These are phyloP conservation scores for Agapornis canus DNA, from an alignment of 2,797 vertebrate species.

Conservation along the genomic window DNA sequence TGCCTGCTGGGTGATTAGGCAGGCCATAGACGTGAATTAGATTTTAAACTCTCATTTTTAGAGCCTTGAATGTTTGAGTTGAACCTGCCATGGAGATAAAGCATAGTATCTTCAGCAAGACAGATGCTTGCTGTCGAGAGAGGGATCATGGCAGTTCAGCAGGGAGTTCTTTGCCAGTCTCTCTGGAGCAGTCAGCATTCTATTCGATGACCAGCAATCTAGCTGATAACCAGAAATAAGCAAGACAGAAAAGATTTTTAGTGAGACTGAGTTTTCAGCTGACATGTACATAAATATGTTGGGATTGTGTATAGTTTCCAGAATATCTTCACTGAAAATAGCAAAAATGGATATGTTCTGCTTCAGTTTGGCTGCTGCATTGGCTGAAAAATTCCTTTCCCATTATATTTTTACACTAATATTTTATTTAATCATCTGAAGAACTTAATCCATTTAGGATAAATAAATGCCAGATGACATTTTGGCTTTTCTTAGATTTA, in stretches of 20 bases:
- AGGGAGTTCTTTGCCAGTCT: background rate
- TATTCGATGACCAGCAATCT: background rate
- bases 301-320: background rate
- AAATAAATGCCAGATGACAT: conserved; percentile 12
- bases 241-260: background rate
- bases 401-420: background rate
- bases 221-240: background rate
- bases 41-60: conserved; percentile 37
- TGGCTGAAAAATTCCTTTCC: background rate
- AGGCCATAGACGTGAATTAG: background rate
- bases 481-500: background rate
- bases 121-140: background rate
- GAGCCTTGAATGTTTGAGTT: background rate
- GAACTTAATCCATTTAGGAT: background rate
- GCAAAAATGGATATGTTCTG: background rate
- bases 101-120: conserved; percentile 2
- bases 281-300: background rate
- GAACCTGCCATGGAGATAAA: conserved; percentile 8
- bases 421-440: conserved; percentile 24
- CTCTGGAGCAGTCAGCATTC: background rate
- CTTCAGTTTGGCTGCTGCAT: background rate
- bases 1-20: conserved; percentile 15
- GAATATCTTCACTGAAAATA: background rate
- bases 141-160: background rate
- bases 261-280: background rate